Evolutionary conservation across 2,113 vertebrate genomes (phyloP), one percentile per base, ranked within the genome.

Genomic region (Agelaius phoeniceus): DNA sequence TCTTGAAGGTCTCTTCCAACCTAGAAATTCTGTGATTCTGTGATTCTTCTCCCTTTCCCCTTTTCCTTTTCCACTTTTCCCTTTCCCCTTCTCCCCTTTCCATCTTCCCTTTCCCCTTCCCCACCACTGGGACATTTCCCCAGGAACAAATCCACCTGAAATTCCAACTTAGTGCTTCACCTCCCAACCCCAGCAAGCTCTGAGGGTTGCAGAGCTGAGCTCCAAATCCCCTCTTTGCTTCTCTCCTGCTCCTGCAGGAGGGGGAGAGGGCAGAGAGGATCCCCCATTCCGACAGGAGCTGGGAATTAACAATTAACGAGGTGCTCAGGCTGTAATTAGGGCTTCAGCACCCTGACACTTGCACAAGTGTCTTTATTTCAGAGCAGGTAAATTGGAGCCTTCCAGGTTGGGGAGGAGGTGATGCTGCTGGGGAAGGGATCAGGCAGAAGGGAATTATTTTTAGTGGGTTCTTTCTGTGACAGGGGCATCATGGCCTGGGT

Each of bases 371-470:
- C 97, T 98, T 97, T 97, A 98, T 97, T 94, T 84, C 94, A 96
- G 97, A 96, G 97, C 97, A 98, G 97, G 97, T 98, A 98, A 98
- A 98, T 98, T 97, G 97, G 97, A 97, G 97, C 96, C 89, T 97
- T 98, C 93, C 94, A 95, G 94, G 68, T 12, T 88, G 62, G 89
- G 62, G 58, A 23, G 87, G 88, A n/a, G 90, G 37, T 62, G 93
- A 68, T 2, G 63, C 15, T 44, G 75, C 46, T 74, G 87, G 91
- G 87, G 87, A 79, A 54, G 61, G 90, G 79, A 69, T 67, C 41
- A 90, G 83, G 35, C 95, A 89, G 71, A 79, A 94, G 61, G 30
- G 57, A 62, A 94, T 71, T 98, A 89, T 97, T 98, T 97, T 97
- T 96, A 90, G 93, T 65, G 90, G 10, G 17, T 63, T 86, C 83